A percentile compares a stretch with the other conserved stretches of the same genome.
Evolutionary conservation across 2,113 vertebrate genomes (phyloP).

Genomic region (Oreochromis spilurus): DNA sequence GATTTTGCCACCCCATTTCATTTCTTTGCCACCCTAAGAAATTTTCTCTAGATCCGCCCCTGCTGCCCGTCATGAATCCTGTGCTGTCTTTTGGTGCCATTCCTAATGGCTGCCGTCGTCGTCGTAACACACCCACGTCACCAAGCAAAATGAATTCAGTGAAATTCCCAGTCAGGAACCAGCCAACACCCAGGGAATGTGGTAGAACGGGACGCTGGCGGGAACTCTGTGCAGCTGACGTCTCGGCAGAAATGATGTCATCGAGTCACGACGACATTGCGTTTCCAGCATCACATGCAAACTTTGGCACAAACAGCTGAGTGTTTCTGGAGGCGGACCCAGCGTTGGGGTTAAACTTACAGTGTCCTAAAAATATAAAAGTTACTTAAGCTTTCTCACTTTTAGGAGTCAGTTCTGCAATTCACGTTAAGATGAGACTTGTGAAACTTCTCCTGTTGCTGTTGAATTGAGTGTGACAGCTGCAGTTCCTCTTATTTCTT

Average conservation of each 20-base stretch:
- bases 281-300: background rate
- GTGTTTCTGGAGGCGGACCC: background rate
- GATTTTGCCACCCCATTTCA: no score
- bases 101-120: background rate
- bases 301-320: background rate
- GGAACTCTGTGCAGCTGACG: background rate
- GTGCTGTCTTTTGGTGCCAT: background rate
- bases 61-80: background rate
- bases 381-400: background rate
- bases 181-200: background rate
- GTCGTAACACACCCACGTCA: background rate
- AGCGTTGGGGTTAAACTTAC: accelerated
- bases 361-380: background rate
- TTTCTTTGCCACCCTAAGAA: no score
- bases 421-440: background rate
- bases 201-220: background rate
- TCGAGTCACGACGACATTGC: accelerated
- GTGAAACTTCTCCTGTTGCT: background rate
- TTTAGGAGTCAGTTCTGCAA: background rate
- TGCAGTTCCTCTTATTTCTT: background rate
- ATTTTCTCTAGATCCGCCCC: no score
- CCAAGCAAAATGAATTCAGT: background rate
- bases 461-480: background rate
- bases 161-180: background rate
- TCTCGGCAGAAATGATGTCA: background rate